phyloP scores from a whole-genome alignment of 2,888 invertebrate genomes.

The Panopea generosa region DNA sequence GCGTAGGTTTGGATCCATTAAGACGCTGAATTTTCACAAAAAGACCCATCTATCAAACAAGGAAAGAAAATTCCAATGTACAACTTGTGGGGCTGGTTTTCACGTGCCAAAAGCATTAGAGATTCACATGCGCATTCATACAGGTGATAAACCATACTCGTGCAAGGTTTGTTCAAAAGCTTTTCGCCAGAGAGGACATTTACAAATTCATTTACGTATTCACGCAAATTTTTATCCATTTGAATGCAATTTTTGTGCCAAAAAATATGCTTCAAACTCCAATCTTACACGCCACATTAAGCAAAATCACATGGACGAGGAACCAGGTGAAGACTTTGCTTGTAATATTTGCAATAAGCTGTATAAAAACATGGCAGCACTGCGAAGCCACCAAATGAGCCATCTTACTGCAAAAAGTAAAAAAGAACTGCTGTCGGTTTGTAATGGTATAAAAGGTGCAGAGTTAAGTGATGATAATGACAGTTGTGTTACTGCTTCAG shows the following conservation, averaged over 20 bases:
- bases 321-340: neutral
- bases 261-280: slow-evolving; percentile 27
- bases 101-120: slow-evolving; percentile 6
- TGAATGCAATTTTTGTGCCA: slow-evolving; percentile 33
- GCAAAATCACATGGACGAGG: neutral
- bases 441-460: neutral
- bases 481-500: neutral
- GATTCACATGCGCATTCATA: slow-evolving; percentile 27
- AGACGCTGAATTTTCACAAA: slow-evolving; percentile 31
- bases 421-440: slow-evolving; percentile 7
- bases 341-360: slow-evolving; percentile 23
- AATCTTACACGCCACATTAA: slow-evolving; percentile 33
- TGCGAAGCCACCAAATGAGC: slow-evolving; percentile 17
- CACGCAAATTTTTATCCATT: slow-evolving; percentile 42
- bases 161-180: slow-evolving; percentile 36
- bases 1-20: slow-evolving; percentile 6
- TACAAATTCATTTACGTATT: slow-evolving; percentile 33
- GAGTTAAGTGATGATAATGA: neutral
- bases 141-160: slow-evolving; percentile 28
- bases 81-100: slow-evolving; percentile 43
- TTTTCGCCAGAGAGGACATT: slow-evolving; percentile 39
- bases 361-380: slow-evolving; percentile 1
- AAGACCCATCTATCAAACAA: slow-evolving; percentile 40
- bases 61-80: slow-evolving; percentile 33
- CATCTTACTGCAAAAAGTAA: slow-evolving; percentile 7